Base-by-base conservation (phyloP, 1,140 invertebrate species). In the Tetramorium simillimum region DNA sequence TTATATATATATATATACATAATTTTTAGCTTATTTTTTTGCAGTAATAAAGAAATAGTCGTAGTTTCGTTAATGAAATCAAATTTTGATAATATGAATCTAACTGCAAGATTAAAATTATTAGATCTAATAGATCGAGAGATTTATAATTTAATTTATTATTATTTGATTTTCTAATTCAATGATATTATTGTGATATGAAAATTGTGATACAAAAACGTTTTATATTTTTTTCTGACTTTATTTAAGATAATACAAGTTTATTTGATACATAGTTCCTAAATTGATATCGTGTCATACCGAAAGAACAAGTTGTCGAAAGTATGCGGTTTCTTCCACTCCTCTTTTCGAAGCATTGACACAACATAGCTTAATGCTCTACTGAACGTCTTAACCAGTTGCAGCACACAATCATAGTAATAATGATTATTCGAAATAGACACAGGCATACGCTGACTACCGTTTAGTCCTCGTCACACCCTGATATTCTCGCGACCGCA, bases 401-500 rank as follows among this genome's bases (percentile, higher is more conserved):
- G 75, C 58, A 16, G 53, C 10, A 58, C 43, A 67, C 77, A 80
- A 86, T 46, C 53, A 46, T 46, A 86, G 53, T 65, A 89, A 85
- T 89, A 88, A 89, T 89, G 46, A 86, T 53, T 58, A 65, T 53
- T 90, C 77, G 56, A 89, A 85, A 86, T 89, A 89, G 72, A 63
- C 46, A 63, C 70, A 21, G 46, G 10, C 21, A 46, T 21, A 53
- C 10, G 58, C 51, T 60, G 82, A 89, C 81, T 86, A 87, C 56
- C 46, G 56, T 69, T 73, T 70, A 53, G 33, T 49, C 16, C 21
- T 85, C 85, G 87, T 89, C 88, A 89, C 85, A 90, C 78, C 72
- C 78, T 73, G 78, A 90, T 89, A 89, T 84, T 90, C 85, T 89
- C 60, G 81, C 72, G 73, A 89, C 58, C 58, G 58, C 70, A 89